Percentiles rank a stretch among this genome's conserved stretches.
Evolutionary conservation across 2,888 invertebrate species (phyloP).

Genomic region (Oxytorus armatus): DNA sequence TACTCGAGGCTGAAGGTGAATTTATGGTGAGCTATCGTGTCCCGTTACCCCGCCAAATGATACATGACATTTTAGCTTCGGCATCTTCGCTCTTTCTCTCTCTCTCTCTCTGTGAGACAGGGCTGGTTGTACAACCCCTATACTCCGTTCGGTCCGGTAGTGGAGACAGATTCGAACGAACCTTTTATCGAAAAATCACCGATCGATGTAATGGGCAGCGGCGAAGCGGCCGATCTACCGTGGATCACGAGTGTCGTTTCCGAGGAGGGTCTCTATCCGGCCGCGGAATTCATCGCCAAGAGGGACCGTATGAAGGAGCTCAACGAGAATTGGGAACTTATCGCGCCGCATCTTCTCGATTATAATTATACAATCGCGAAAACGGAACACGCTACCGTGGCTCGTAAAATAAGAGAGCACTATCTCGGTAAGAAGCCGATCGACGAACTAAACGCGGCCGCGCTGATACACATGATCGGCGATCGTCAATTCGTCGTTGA

Average conservation of each 20-base stretch:
- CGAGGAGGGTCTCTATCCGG: constrained; percentile 90
- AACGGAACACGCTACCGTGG: constrained; percentile 68
- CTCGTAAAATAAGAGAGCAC: constrained; percentile 85
- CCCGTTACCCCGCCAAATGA: not conserved
- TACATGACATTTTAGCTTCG: not conserved
- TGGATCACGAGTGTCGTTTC: constrained; percentile 88
- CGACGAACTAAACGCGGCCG: constrained; percentile 74
- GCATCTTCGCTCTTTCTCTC: not conserved
- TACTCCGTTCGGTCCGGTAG: constrained; percentile 89
- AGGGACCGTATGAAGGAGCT: constrained; percentile 84
- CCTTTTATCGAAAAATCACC: constrained; percentile 89
- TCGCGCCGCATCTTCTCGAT: constrained; percentile 87
- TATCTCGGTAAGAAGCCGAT: constrained; percentile 85
- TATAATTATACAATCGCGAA: constrained; percentile 85
- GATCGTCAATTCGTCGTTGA: constrained; percentile 87
- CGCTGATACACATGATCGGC: constrained; percentile 85
- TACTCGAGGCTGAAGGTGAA: constrained; percentile 86
- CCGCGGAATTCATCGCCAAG: constrained; percentile 84
- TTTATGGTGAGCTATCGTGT: constrained; percentile 84
- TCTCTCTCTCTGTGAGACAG: constrained; percentile 73
- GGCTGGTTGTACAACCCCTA: constrained; percentile 88
- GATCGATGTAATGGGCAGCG: constrained; percentile 86
- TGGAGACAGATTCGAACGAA: constrained; percentile 86
- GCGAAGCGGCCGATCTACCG: constrained; percentile 87
- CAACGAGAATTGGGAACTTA: constrained; percentile 86